Evolutionary conservation across 2,113 vertebrate species (phyloP).

Genomic region (Caranx melampygus): DNA sequence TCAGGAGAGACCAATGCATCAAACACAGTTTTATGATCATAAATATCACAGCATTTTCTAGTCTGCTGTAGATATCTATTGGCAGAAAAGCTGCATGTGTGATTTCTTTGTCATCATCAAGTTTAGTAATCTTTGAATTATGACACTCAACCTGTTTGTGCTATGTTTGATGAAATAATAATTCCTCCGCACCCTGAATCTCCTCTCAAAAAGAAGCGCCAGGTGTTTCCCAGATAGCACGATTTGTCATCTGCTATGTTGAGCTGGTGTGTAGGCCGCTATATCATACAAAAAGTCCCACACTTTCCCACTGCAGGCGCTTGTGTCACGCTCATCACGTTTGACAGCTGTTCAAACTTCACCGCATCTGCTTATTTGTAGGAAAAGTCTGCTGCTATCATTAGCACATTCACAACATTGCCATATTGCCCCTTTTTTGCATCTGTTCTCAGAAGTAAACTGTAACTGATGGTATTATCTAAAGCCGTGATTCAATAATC

Average conservation of each 20-base stretch:
- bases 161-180: constrained; percentile 46
- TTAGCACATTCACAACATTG: constrained; percentile 75
- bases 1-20: not conserved
- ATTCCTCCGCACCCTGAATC: constrained; percentile 45
- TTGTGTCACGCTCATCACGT: constrained; percentile 78
- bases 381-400: constrained; percentile 74
- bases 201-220: constrained; percentile 52
- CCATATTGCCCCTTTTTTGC: constrained; percentile 73
- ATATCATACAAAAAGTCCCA: constrained; percentile 67
- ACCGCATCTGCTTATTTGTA: constrained; percentile 75
- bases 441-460: constrained; percentile 80
- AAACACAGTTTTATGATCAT: too few species aligned
- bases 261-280: constrained; percentile 59
- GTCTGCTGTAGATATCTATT: not conserved
- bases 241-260: constrained; percentile 72
- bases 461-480: constrained; percentile 84
- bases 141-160: constrained; percentile 28
- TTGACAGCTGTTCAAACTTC: constrained; percentile 81
- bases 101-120: constrained; percentile 8
- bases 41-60: not conserved
- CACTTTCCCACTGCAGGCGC: constrained; percentile 72
- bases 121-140: constrained; percentile 21
- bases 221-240: constrained; percentile 71
- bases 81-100: constrained; percentile 29
- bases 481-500: constrained; percentile 84